Base-by-base conservation (phyloP, 2,797 vertebrate species). In the Sebastes nivosus region DNA sequence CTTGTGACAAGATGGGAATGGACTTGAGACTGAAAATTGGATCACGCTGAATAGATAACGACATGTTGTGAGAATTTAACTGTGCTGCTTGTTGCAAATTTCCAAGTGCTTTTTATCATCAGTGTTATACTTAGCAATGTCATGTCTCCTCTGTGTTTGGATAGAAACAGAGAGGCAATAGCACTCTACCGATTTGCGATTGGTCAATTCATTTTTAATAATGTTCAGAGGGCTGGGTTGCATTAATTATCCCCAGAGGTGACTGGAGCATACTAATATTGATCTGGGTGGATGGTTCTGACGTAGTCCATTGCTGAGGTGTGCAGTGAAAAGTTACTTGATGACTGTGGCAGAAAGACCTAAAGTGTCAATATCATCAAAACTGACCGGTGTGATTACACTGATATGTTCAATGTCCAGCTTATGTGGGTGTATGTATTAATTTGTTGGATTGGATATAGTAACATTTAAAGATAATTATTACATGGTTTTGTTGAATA, bases 211-310 rank as follows among this genome's bases (percentile, higher is more conserved):
- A 84, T 86, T 81, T 91, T 88, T 80, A 88, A 87, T 87, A 87
- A 87, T 65, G 81, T 84, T 77, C 84, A 73, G 84, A 86, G 80
- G 89, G 77, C 73, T 60, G 64, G 52, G 79, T 42, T 67, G 83
- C 75, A 91, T 87, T 89, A 84, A 93, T 93, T 88, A 90, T 8
- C 10, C 84, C 73, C 79, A 82, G 75, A 85, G 88, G 91, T 85
- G 90, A 92, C 66, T 52, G 75, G 68, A 46, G 72, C 83, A 81
- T 81, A 75, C 72, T 72, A 60, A 80, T 88, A 91, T 87, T 77
- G 92, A 93, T 90, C 67, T 27, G 64, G 65, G 46, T 76, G 75
- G 74, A 82, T 54, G 60, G 57, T 84, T 87, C 27, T 46, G 75
- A 82, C 83, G 76, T 78, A 64, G 72, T 69, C 75, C 73, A 68